Evolutionary conservation across 2,888 invertebrate genomes (phyloP).

Genomic region (Trissonchulus latispiculum): DNA sequence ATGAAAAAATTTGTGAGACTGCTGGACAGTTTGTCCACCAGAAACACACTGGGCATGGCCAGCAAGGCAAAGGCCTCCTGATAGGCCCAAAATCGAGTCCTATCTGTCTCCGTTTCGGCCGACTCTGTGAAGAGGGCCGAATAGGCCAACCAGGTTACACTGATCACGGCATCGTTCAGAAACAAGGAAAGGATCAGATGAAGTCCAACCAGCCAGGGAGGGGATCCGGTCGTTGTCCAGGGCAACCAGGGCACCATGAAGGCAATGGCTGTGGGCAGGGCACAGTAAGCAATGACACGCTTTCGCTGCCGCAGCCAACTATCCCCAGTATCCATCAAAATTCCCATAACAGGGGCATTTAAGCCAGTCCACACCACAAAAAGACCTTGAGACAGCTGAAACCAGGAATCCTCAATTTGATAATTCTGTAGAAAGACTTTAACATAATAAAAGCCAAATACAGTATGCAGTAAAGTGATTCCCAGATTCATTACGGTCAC

Average conservation of each 20-base stretch:
- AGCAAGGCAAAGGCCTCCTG: slow-evolving; percentile 23
- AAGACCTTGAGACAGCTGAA: slow-evolving; percentile 46
- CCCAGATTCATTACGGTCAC: slow-evolving; percentile 28
- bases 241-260: slow-evolving; percentile 47
- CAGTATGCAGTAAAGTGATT: slow-evolving; percentile 37
- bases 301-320: slow-evolving; percentile 44
- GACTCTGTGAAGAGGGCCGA: slow-evolving; percentile 46
- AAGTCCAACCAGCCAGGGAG: slow-evolving; percentile 44
- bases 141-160: slow-evolving; percentile 44
- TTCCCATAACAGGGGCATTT: slow-evolving; percentile 50
- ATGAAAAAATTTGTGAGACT: slow-evolving; percentile 39
- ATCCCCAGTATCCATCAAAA: slow-evolving; percentile 41
- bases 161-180: slow-evolving; percentile 48
- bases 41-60: slow-evolving; percentile 1
- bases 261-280: slow-evolving; percentile 45
- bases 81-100: slow-evolving; percentile 44
- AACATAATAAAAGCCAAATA: slow-evolving; percentile 49
- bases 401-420: slow-evolving; percentile 46
- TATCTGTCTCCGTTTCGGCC: slow-evolving; percentile 37
- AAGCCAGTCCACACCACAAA: slow-evolving; percentile 49
- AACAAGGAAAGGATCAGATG: slow-evolving; percentile 47
- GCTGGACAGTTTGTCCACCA: slow-evolving; percentile 39
- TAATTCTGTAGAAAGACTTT: slow-evolving; percentile 47
- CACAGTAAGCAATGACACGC: slow-evolving; percentile 45
- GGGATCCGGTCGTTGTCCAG: slow-evolving; percentile 38